A percentile compares a stretch with the other conserved stretches of the same genome.
phyloP scores from a whole-genome alignment of 2,797 vertebrate species.

The Sebastes itinus region DNA sequence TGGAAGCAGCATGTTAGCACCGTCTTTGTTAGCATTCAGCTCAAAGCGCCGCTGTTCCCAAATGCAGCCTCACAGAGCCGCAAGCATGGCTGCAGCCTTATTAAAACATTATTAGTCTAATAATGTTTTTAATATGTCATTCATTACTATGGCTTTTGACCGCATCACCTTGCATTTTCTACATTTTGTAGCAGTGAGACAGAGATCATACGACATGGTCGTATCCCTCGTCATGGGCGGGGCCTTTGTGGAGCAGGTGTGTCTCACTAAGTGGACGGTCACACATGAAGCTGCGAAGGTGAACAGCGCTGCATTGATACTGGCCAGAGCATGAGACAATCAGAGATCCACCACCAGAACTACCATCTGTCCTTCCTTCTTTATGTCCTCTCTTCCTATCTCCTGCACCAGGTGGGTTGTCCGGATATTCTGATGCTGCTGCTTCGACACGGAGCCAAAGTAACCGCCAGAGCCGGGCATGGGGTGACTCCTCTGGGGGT shows the following conservation, averaged over 20 bases:
- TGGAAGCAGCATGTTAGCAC: not conserved
- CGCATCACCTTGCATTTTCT: not conserved
- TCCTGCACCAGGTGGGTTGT: constrained; percentile 71
- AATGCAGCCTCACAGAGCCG: not conserved
- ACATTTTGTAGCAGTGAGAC: constrained; percentile 78
- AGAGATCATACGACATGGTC: constrained; percentile 83
- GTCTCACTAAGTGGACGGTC: constrained; percentile 85
- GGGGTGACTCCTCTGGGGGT: constrained; percentile 88
- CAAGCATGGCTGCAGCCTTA: not conserved
- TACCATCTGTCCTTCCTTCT: not conserved
- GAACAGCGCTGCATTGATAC: not conserved
- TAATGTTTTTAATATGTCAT: not conserved
- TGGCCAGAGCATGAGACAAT: rapidly evolving
- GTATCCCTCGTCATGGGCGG: constrained; percentile 84
- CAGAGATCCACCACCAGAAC: not conserved
- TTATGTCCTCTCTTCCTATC: not conserved
- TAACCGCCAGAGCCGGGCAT: constrained; percentile 80
- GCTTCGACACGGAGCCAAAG: constrained; percentile 83
- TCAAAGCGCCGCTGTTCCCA: not conserved
- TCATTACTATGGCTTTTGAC: not conserved
- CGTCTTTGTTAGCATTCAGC: not conserved
- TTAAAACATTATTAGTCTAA: not conserved
- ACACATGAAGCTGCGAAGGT: constrained; percentile 91
- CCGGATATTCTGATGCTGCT: constrained; percentile 83
- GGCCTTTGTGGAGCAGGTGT: constrained; percentile 86